Percentiles rank a stretch among this genome's conserved stretches.
Conservation (phyloP, 2,113 vertebrate genomes). For the Gymnocephalus cernua region DNA sequence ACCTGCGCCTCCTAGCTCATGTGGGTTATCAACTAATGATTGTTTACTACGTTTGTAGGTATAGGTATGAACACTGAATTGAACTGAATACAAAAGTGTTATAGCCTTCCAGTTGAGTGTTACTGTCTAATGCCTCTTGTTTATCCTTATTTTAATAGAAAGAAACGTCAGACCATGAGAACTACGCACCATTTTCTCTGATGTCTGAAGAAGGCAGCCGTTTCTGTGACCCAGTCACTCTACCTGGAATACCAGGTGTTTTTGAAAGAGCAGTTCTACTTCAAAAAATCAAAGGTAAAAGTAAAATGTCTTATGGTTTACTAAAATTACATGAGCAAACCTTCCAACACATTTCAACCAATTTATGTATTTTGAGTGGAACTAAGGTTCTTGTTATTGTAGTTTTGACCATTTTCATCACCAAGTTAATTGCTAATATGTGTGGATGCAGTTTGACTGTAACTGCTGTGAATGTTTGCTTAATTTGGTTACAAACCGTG, state of each 20-base stretch:
- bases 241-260: constrained; percentile 58
- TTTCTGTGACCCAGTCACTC: constrained; percentile 66
- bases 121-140: not conserved
- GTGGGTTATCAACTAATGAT: too few species aligned
- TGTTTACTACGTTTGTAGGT: too few species aligned
- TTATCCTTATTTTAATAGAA: constrained; percentile 38
- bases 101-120: not conserved
- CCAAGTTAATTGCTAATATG: not conserved
- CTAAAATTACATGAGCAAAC: not conserved
- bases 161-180: constrained; percentile 48
- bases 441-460: not conserved
- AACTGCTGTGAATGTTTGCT: too few species aligned
- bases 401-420: not conserved
- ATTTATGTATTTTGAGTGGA: not conserved
- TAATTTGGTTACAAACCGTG: too few species aligned
- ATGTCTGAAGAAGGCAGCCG: constrained; percentile 32
- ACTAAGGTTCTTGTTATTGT: not conserved
- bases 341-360: not conserved
- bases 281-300: constrained; percentile 62
- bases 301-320: not conserved
- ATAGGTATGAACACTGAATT: too few species aligned
- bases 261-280: constrained; percentile 63
- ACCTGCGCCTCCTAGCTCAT: too few species aligned
- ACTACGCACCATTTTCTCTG: constrained; percentile 57
- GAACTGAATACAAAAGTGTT: too few species aligned